Base-by-base conservation (phyloP, 1,140 invertebrate genomes). In the Saxidomus purpurata region DNA sequence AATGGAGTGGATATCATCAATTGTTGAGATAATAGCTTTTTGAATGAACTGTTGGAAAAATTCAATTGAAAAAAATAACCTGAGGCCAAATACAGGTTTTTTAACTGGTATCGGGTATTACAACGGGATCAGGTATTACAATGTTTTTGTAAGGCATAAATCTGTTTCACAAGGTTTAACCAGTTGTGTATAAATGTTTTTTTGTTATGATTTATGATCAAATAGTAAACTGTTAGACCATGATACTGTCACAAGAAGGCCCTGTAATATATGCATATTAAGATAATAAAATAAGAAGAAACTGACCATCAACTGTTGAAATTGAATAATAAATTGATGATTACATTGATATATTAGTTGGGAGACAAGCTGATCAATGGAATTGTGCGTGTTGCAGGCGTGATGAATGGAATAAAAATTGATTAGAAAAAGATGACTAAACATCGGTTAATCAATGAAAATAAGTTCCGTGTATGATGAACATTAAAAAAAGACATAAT, bases 91-190 rank as follows among this genome's bases (percentile, higher is more conserved):
- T 3, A 11, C 19, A 22, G 13, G 36, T 28, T 71, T 71, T 11
- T n/a, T 36, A 71, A 40, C n/a, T n/a, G n/a, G n/a, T n/a, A n/a
- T n/a, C n/a, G n/a, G n/a, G n/a, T n/a, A n/a, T n/a, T n/a, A n/a
- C n/a, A 28, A 1, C 67, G 6, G 34, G 8, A 71, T 71, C 34
- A 71, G 25, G 25, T 71, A 71, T 71, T 71, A n/a, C 1, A n/a
- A n/a, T 71, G 67, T 71, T 71, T 71, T 38, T 71, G 38, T 71
- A 71, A 38, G 34, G 28, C 67, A 40, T 71, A 71, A 38, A 38
- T 71, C 67, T 71, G 67, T 71, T 67, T 40, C 67, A 71, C 34
- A 71, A 36, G 67, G 22, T 71, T 38, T 71, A 71, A 71, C 67
- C n/a, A 25, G n/a, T 63, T 63, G 36, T 71, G 38, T 19, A 71